Conservation (phyloP, 2,797 vertebrate species). For the Sebastes aleutianus region DNA sequence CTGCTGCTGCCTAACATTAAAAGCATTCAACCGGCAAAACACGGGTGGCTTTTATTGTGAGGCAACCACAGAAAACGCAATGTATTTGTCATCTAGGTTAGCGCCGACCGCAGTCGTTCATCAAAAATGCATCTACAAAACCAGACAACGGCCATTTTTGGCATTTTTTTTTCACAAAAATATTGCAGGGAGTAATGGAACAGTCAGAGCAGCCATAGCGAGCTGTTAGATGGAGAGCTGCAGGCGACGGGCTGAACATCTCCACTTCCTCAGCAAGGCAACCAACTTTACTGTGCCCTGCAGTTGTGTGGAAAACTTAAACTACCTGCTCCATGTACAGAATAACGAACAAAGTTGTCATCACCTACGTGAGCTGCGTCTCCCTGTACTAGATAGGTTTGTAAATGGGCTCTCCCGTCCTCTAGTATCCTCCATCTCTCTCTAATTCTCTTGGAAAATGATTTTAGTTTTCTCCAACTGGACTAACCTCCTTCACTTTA, state of each 20-base stretch:
- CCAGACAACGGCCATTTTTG: background rate
- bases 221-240: background rate
- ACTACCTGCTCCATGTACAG: background rate
- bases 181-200: background rate
- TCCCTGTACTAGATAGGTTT: no score
- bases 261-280: background rate
- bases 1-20: no score
- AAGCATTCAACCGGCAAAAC: no score
- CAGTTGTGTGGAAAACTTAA: background rate
- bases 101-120: background rate
- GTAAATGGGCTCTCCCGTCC: no score
- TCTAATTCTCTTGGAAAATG: no score
- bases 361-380: no score
- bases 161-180: background rate
- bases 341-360: background rate
- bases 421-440: no score
- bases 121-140: background rate
- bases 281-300: background rate
- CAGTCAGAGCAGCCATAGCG: background rate
- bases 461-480: no score
- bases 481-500: no score
- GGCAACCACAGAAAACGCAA: background rate
- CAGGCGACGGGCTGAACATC: background rate
- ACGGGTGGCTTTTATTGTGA: no score
- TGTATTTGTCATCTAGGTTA: background rate